Conservation (phyloP, 64 coral and sea anemone genomes). For the Actinia equina region DNA sequence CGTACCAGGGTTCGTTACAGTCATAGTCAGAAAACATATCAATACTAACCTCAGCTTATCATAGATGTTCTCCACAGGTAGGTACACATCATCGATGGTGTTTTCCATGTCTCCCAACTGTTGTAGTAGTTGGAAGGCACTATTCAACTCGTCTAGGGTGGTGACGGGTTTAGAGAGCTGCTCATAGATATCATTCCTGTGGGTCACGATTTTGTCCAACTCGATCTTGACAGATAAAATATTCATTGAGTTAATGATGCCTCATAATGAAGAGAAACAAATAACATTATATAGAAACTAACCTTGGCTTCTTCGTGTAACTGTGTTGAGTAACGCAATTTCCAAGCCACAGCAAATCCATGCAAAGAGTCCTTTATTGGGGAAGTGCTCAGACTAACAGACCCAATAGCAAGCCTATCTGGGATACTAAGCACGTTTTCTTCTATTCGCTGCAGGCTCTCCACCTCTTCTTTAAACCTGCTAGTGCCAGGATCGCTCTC, state of each 20-base stretch:
- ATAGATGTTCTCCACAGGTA: slow-evolving; percentile 97
- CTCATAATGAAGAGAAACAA: not conserved
- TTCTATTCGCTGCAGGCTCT: slow-evolving; percentile 84
- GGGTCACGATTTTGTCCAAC: slow-evolving; percentile 87
- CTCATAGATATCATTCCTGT: slow-evolving; percentile 89
- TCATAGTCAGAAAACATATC: not conserved
- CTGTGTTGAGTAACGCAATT: slow-evolving; percentile 91
- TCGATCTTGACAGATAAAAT: slow-evolving; percentile 63
- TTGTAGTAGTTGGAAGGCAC: slow-evolving; percentile 87
- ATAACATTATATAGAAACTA: not conserved
- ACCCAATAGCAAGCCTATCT: slow-evolving; percentile 66
- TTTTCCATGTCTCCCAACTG: slow-evolving; percentile 93
- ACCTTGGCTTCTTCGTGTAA: slow-evolving; percentile 97
- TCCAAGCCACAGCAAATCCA: slow-evolving; percentile 95
- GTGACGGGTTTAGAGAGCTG: slow-evolving; percentile 77
- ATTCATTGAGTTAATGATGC: no score
- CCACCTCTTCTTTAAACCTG: slow-evolving; percentile 74
- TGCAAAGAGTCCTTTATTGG: slow-evolving; percentile 96
- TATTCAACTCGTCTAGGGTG: slow-evolving; percentile 87
- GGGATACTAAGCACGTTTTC: slow-evolving; percentile 79
- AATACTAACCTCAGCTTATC: slow-evolving; percentile 71
- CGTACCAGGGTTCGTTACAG: no score
- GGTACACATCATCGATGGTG: slow-evolving; percentile 88
- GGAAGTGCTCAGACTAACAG: slow-evolving; percentile 78
- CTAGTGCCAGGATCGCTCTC: slow-evolving; percentile 82